Percentiles rank a stretch among this genome's conserved stretches.
phyloP scores from a whole-genome alignment of 2,113 vertebrate species.

The Aix galericulata region DNA sequence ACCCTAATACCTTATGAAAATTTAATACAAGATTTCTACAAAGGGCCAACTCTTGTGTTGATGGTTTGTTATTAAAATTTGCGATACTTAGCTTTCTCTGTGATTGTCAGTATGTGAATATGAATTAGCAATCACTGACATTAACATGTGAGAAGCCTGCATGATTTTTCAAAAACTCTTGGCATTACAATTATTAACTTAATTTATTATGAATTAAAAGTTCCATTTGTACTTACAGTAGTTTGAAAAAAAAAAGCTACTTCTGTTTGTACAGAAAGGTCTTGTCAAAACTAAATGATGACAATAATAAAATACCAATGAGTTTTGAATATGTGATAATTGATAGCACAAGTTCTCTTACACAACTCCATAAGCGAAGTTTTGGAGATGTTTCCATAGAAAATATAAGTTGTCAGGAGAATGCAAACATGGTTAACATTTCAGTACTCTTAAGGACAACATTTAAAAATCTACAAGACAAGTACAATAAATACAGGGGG shows the following conservation, averaged over 20 bases:
- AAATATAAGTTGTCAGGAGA: background rate
- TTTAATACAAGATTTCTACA: background rate
- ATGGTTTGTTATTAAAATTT: background rate
- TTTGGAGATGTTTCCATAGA: background rate
- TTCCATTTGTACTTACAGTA: background rate
- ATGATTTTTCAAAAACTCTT: background rate
- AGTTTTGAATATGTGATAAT: background rate
- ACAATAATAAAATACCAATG: background rate
- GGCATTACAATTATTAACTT: rapidly evolving
- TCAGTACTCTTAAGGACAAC: background rate
- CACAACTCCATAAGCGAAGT: background rate
- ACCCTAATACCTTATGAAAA: background rate
- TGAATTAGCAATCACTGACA: background rate
- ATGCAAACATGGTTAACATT: background rate
- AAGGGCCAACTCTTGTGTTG: rapidly evolving
- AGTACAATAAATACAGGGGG: background rate
- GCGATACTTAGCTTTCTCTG: background rate
- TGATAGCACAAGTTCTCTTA: background rate
- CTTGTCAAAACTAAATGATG: background rate
- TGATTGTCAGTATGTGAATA: background rate
- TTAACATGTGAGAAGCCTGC: background rate
- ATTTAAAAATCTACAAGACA: background rate
- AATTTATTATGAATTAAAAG: background rate
- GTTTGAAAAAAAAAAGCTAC: background rate
- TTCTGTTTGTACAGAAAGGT: background rate